Base-by-base conservation (phyloP, 2,888 invertebrate genomes). In the Dendrolimus pini region DNA sequence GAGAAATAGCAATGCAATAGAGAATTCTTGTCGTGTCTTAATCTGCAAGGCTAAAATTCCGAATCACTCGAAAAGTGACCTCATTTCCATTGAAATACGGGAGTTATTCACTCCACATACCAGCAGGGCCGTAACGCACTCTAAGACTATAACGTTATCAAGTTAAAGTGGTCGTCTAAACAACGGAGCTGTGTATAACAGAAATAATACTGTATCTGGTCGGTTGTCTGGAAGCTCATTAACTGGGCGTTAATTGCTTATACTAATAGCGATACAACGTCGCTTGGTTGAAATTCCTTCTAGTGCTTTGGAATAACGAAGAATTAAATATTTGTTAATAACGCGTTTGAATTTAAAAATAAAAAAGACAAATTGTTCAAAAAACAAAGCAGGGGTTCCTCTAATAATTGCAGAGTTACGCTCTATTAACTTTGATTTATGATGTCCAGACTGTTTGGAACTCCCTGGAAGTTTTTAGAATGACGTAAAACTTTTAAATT, bases 181-280 rank as follows among this genome's bases (percentile, higher is more conserved):
- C 60, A 47, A 59, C 65, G 59, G 64, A 68, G 63, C 62, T 54
- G 60, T 68, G 65, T 63, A 62, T 60, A 61, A 60, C 59, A 62
- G 59, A 60, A 54, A 53, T 61, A 61, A 61, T 69, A 68, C 75
- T 66, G 64, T 69, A 81, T 77, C 75, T 78, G 70, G 79, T 59
- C 78, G 82, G 75, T 68, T 82, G 76, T 77, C 70, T 78, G 76
- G 72, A 73, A 82, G 78, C 84, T 86, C 85, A 87, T 89, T 89
- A 89, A 85, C 86, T 73, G 69, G 77, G 74, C 78, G 82, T 83
- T 87, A 89, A 89, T 89, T 89, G 82, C 81, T 73, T 78, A 72
- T 75, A 82, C 88, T 88, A 87, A 86, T 87, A 83, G 83, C 79
- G 71, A 72, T 77, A 74, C 80, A 76, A 72, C 75, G 71, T 72